Base-by-base conservation (phyloP, 2,888 invertebrate genomes). In the Neoitamus cyanurus region DNA sequence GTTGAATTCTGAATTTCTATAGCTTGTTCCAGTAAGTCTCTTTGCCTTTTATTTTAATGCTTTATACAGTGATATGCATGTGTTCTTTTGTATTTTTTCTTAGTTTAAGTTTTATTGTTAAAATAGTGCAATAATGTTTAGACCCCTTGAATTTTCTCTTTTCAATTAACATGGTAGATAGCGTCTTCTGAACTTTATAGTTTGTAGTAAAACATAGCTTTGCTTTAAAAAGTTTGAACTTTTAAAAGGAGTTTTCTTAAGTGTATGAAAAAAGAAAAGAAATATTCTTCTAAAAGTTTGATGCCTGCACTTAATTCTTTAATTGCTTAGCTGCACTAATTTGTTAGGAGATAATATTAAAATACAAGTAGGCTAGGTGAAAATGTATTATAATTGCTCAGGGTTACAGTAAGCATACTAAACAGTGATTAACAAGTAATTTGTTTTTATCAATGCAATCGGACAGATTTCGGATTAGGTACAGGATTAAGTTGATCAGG, bases 261-360 rank as follows among this genome's bases (percentile, higher is more conserved):
- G 36, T 69, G 88, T 88, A 88, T 88, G 85, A 87, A 87, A 13
- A 15, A 46, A 48, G 15, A 9, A 13, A 25, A 70, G 34, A 15
- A 31, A 70, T 68, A 15, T 80, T 68, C 68, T 68, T n/a, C 20
- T 20, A 68, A 34, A 68, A 1, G 31, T 68, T 86, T 85, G 86
- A 84, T 86, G 85, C 86, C 87, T 87, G 87, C 82, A 83, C 77
- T 85, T 85, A 85, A 88, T 87, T 88, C 87, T 87, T 87, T 88
- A 89, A 91, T 92, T 92, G 93, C 92, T 92, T 93, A 94, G 93
- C 93, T 93, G 86, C 86, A 87, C 86, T 84, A 75, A 85, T 87
- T 86, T 87, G 83, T 73, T 77, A 85, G 85, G 82, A 69, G 84
- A 84, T 36, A 42, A 84, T 83, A 28, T 70, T 37, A 1, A 37